Conservation (phyloP, 92 coral and sea anemone species). For the Epizoanthus scotinus region DNA sequence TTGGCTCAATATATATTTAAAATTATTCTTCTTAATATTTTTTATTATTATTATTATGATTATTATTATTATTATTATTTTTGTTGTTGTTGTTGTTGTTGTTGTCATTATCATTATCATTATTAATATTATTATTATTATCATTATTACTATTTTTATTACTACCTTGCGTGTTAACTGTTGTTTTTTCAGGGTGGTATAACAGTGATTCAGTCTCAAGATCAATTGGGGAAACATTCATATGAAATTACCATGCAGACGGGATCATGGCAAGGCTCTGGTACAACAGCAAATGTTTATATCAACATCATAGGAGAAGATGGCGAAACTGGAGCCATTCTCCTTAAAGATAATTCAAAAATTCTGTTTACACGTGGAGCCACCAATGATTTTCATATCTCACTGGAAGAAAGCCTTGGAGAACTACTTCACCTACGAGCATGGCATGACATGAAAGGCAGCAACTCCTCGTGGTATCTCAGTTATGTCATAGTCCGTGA, state of each 20-base stretch:
- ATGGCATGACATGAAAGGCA: conserved; percentile 66
- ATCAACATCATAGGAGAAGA: conserved; percentile 47
- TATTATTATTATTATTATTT: too few species aligned
- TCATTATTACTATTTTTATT: too few species aligned
- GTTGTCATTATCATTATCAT: too few species aligned
- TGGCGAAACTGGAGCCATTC: conserved; percentile 47
- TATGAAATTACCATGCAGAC: conserved; percentile 53
- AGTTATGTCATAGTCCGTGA: conserved; percentile 59
- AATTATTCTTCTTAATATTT: too few species aligned
- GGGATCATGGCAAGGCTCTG: conserved; percentile 58
- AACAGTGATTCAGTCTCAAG: conserved; percentile 24
- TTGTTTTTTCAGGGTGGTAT: conserved; percentile 49
- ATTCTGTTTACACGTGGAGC: conserved; percentile 67
- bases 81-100: too few species aligned
- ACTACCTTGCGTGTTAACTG: not conserved
- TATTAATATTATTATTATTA: too few species aligned
- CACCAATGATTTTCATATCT: conserved; percentile 54
- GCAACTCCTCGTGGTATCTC: conserved; percentile 59
- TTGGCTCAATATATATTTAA: too few species aligned
- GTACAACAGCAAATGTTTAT: conserved; percentile 62
- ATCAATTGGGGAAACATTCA: conserved; percentile 28
- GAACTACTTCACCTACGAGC: conserved; percentile 51
- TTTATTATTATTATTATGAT: too few species aligned
- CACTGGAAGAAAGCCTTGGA: conserved; percentile 53
- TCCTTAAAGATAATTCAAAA: conserved; percentile 51